Base-by-base conservation (phyloP, 2,113 vertebrate genomes). In the Leuciscus idus region DNA sequence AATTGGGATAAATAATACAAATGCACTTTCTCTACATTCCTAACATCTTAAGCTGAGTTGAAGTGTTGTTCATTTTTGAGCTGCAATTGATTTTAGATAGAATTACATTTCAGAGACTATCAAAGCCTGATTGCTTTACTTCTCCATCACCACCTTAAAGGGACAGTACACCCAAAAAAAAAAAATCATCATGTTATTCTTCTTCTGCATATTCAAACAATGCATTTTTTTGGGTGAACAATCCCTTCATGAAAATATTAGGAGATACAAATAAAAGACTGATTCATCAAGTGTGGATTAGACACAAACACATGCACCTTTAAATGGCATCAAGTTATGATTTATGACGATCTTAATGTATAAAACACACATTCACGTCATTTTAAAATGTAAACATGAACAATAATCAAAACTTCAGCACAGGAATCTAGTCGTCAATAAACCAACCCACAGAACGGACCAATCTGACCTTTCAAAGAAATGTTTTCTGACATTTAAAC, bases 1-100 rank as follows among this genome's bases (percentile, higher is more conserved):
- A 62, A 33, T 57, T n/a, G 30, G 74, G 62, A 76, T 83, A 57
- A 80, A 64, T 80, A 75, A 81, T 86, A 89, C 81, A 81, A 89
- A 87, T 33, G 59, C 76, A 81, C 23, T 86, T 84, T 74, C 43
- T 36, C 57, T 50, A 84, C 57, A 80, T 82, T 46, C 61, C 68
- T 8, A 80, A 55, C 36, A 83, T 50, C 39, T n/a, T 39, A 74
- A 62, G 70, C 64, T 46, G 66, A 57, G 39, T 30, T 19, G 11
- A 57, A 52, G 36, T 66, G 7, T 76, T 13, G 13, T 55, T 52
- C 48, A 36, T 76, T 59, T 59, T n/a, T 23, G 28, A 62, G 59
- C 59, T 61, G 84, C 28, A 23, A 43, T 85, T 66, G 50, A 43
- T 26, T 68, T 64, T 12, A 77, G 62, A 57, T 48, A 70, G 57